These are phyloP conservation scores for Lasioglossum vierecki DNA, from an alignment of 2,888 invertebrate genomes.

Conservation along the genomic window DNA sequence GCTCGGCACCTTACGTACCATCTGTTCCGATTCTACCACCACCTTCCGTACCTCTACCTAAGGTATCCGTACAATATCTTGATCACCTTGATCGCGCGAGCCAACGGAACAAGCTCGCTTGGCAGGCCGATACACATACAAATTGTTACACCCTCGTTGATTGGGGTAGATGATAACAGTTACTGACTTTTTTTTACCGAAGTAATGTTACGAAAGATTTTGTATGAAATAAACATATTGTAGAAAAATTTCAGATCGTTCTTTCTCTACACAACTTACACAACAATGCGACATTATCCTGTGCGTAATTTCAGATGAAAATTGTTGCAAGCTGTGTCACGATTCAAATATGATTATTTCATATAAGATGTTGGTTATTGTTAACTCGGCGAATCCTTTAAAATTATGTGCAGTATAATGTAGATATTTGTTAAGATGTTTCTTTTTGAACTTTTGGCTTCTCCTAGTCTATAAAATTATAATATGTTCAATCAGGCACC, in stretches of 20 bases:
- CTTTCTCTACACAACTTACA: constrained; percentile 7
- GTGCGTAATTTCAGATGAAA: constrained; percentile 59
- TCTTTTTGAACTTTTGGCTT: neutral
- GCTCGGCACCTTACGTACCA: constrained; percentile 34
- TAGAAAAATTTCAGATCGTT: constrained; percentile 36
- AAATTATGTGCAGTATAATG: constrained; percentile 66
- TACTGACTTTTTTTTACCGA: neutral
- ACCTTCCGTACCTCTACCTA: constrained; percentile 55
- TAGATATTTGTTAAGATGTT: constrained; percentile 9
- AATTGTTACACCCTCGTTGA: neutral
- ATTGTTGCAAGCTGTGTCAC: neutral
- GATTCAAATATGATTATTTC: constrained; percentile 66
- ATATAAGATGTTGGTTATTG: constrained; percentile 36
- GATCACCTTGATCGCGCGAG: constrained; percentile 16
- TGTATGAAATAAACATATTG: constrained; percentile 70
- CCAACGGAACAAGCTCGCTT: neutral
- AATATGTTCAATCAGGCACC: constrained; percentile 55
- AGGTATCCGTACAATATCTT: constrained; percentile 65
- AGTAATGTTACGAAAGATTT: constrained; percentile 28
- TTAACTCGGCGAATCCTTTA: neutral
- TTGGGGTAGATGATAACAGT: constrained; percentile 3
- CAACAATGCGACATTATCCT: constrained; percentile 58
- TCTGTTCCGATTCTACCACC: constrained; percentile 38
- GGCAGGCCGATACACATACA: neutral
- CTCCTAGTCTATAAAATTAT: constrained; percentile 6